These are phyloP conservation scores for Bucco capensis DNA, from an alignment of 2,113 vertebrate genomes.

Conservation along the genomic window DNA sequence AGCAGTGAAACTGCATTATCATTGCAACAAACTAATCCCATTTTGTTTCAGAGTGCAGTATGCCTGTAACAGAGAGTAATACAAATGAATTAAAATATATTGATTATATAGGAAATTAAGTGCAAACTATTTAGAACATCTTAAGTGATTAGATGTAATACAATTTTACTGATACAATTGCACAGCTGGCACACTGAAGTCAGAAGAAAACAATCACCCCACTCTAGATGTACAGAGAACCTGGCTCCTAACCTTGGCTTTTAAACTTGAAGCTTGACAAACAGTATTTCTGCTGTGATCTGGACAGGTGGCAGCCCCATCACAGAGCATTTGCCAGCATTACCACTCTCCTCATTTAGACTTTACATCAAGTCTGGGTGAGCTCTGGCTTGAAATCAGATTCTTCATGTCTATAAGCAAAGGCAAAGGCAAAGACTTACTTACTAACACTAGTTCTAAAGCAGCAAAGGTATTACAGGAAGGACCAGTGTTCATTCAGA, in stretches of 20 bases:
- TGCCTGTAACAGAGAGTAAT: not conserved
- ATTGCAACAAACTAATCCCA: not conserved
- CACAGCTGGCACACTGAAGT: conserved; percentile 10
- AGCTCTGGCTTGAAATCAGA: conserved; percentile 54
- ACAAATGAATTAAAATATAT: conserved; percentile 15
- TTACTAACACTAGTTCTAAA: conserved; percentile 6
- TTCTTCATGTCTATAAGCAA: conserved; percentile 43
- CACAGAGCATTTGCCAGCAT: not conserved
- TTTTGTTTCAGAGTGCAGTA: not conserved
- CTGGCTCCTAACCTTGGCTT: conserved; percentile 49
- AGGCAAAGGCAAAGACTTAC: conserved; percentile 32
- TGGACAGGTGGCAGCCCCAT: conserved; percentile 58
- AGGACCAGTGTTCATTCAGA: not conserved
- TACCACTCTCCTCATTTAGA: conserved; percentile 64
- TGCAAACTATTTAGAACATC: conserved; percentile 32
- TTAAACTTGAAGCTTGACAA: conserved; percentile 16
- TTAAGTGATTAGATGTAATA: conserved; percentile 22
- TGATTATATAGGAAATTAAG: conserved; percentile 22
- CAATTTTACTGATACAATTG: not conserved
- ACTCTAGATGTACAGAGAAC: not conserved
- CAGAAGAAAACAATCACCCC: not conserved
- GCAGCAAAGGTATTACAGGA: conserved; percentile 35
- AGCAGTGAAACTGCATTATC: conserved; percentile 9
- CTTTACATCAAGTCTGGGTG: conserved; percentile 47
- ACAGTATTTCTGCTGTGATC: conserved; percentile 4